Evolutionary conservation across 2,888 invertebrate species (phyloP), one percentile per base, ranked within the genome.

Genomic region (Syritta pipiens): DNA sequence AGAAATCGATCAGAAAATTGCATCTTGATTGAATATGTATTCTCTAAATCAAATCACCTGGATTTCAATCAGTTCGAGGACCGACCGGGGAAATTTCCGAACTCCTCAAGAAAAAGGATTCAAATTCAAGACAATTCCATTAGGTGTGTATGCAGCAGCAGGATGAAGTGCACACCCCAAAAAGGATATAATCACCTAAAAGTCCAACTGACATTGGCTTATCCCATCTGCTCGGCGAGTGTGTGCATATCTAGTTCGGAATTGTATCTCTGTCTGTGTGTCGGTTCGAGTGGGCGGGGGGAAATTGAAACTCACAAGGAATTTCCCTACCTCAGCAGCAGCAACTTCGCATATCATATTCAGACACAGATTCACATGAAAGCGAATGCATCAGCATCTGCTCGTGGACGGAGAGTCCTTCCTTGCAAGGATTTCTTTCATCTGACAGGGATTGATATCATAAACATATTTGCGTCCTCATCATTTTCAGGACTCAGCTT

Each of bases 21-120:
- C 62, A 79, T 57, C 79, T 67, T 74, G 67, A 74, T 79, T 79
- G 79, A 74, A 79, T 67, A 62, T 79, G 51, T 74, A 68, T 74
- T 68, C 37, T 68, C 62, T 68, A 79, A 79, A 79, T 79, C 74
- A 74, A 79, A 79, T 79, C 79, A 79, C 79, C 79, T 79, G 79
- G 57, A 79, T 79, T 74, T 57, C 67, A 79, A 68, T 68, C 67
- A 79, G 10, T 30, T 74, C 44, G 14, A 44, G 22, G n/a, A 4
- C 19, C 2, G 20, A 32, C 17, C n/a, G n/a, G n/a, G n/a, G n/a
- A n/a, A n/a, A n/a, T n/a, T n/a, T n/a, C n/a, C n/a, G n/a, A n/a
- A n/a, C n/a, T n/a, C n/a, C n/a, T n/a, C n/a, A n/a, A n/a, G n/a
- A 32, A 42, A 6, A 30, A 28, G 62, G 37, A 46, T 75, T 60